These are phyloP conservation scores for Urechis unicinctus DNA, from an alignment of 2,888 invertebrate genomes.

Conservation along the genomic window DNA sequence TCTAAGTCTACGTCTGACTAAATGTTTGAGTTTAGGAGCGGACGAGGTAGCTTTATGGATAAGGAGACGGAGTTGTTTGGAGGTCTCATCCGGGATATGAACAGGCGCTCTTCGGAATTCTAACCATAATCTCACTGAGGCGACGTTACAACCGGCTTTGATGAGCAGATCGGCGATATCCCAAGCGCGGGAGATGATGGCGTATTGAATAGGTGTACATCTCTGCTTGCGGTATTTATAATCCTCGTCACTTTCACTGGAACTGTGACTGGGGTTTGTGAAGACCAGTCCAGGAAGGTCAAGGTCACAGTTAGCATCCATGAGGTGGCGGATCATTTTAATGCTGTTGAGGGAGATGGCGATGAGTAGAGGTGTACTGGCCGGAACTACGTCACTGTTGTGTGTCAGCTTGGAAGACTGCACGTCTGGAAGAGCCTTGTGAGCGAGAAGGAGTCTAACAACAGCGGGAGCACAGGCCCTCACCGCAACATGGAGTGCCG, in stretches of 20 bases:
- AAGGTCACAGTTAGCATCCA: slow-evolving; percentile 22
- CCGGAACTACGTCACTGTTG: slow-evolving; percentile 22
- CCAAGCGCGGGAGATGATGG: slow-evolving; percentile 18
- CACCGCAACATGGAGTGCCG: slow-evolving; percentile 25
- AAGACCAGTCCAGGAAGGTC: slow-evolving; percentile 17
- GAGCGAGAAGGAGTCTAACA: slow-evolving; percentile 13
- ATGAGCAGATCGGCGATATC: slow-evolving; percentile 22
- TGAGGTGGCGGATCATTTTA: slow-evolving; percentile 13
- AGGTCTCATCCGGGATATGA: slow-evolving; percentile 17
- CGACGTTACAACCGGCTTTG: slow-evolving; percentile 19
- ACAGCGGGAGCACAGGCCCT: slow-evolving; percentile 18
- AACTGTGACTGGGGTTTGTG: slow-evolving; percentile 14
- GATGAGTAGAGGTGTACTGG: slow-evolving; percentile 24
- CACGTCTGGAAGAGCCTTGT: slow-evolving; percentile 18
- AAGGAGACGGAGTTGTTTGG: slow-evolving; percentile 13
- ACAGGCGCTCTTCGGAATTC: slow-evolving; percentile 11
- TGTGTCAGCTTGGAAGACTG: slow-evolving; percentile 19
- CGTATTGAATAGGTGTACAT: slow-evolving; percentile 17
- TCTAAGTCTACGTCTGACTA: slow-evolving; percentile 14
- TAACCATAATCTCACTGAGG: slow-evolving; percentile 16
- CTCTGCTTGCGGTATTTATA: slow-evolving; percentile 9
- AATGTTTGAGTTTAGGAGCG: slow-evolving; percentile 14
- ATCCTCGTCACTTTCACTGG: slow-evolving; percentile 18
- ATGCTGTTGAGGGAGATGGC: slow-evolving; percentile 20
- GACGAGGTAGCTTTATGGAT: slow-evolving; percentile 4